These are phyloP conservation scores for Drosophila antonietae DNA, from an alignment of 2,888 invertebrate species.

Conservation along the genomic window DNA sequence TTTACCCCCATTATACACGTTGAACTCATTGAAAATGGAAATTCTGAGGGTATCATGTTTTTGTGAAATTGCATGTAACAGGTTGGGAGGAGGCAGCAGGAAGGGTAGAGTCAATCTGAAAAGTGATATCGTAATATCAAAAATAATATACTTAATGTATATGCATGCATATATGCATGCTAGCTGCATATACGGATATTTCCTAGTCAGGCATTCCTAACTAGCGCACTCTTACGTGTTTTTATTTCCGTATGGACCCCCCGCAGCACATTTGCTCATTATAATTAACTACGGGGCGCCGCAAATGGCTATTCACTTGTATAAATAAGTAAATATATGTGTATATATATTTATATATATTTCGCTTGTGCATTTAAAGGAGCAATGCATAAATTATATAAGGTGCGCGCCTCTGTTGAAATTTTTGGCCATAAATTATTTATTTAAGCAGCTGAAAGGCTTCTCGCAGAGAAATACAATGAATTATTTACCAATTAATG, in stretches of 20 bases:
- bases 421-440: constrained; percentile 28
- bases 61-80: not conserved
- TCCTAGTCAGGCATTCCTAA: not conserved
- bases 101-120: not conserved
- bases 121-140: no score
- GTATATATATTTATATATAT: not conserved
- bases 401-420: constrained; percentile 19
- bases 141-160: no score
- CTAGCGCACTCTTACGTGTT: not conserved
- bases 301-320: not conserved
- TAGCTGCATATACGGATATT: not conserved
- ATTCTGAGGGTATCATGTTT: not conserved
- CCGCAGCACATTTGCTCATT: constrained; percentile 36
- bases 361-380: constrained; percentile 25
- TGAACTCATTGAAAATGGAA: not conserved
- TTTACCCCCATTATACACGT: not conserved
- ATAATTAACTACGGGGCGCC: constrained; percentile 53
- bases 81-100: not conserved
- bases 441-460: constrained; percentile 5
- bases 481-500: constrained; percentile 77
- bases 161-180: not conserved
- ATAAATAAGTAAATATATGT: not conserved
- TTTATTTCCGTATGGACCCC: constrained; percentile 1
- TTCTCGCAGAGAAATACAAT: constrained; percentile 39
- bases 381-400: constrained; percentile 64